Evolutionary conservation across 2,888 invertebrate species (phyloP).

Genomic region (Odontothrips loti): DNA sequence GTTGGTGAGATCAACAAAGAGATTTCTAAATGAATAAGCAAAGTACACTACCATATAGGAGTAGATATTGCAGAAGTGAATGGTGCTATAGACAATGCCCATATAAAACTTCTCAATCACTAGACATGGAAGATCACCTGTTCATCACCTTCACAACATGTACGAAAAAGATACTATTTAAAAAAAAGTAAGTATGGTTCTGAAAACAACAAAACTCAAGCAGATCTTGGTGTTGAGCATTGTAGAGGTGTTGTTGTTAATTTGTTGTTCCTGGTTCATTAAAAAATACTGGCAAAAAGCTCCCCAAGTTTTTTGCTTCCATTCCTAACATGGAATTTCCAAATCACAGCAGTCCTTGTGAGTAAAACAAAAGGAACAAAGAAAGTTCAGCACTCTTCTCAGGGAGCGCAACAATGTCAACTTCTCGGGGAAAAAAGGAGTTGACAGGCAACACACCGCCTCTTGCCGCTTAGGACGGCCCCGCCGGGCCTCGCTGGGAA

Average conservation of each 20-base stretch:
- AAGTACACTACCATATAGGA: no score
- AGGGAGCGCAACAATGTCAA: background rate
- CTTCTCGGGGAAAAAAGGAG: background rate
- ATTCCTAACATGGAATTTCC: conserved; percentile 11
- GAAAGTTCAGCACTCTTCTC: background rate
- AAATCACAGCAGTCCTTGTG: conserved; percentile 17
- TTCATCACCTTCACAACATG: no score
- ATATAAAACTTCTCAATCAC: no score
- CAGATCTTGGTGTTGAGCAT: background rate
- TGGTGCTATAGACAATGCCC: no score
- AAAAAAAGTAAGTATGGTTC: no score
- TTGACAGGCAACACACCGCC: conserved; percentile 9
- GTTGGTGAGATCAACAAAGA: no score
- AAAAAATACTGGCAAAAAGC: background rate
- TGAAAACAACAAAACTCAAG: background rate
- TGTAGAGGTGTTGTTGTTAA: background rate
- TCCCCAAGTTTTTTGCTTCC: background rate
- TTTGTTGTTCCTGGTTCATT: background rate
- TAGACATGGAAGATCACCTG: no score
- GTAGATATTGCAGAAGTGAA: no score
- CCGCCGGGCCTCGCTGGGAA: no score
- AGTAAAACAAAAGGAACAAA: background rate
- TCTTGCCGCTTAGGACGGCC: no score
- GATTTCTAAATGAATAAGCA: no score
- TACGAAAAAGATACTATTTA: no score